Base-by-base conservation (phyloP, 2,888 invertebrate species). In the Drosophila incognita region DNA sequence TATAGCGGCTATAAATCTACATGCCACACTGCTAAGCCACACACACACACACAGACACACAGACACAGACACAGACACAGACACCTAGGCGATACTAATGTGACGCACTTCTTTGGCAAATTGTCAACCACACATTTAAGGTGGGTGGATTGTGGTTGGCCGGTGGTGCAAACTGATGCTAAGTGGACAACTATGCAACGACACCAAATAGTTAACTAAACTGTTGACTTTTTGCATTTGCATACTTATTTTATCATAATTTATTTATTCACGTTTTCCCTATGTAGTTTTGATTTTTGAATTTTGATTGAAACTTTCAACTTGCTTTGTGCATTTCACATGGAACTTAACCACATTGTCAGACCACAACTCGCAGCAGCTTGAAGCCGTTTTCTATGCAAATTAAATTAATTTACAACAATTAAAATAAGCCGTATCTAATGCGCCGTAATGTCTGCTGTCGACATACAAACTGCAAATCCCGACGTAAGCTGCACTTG, bases 401-500 rank as follows among this genome's bases (percentile, higher is more conserved):
- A 71, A 77, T 83, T 74, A 35, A 73, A 80, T 88, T 74, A 83
- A 83, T 88, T 83, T 74, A 68, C 78, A 80, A 82, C 82, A 85
- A 85, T 85, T 88, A 83, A 88, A 83, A 57, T 78, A 88, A 88
- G 83, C 78, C 69, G 38, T 38, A 65, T 74, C 82, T 85, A 86
- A 85, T 88, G 75, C 78, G 60, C 18, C 67, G 75, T 88, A 88
- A 85, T 85, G 80, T 75, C 83, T 69, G 73, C 81, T 71, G 85
- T 83, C 74, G 77, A 71, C 81, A 81, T 54, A 52, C 67, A 52
- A 74, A 69, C 71, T 67, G 73, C 73, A 78, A 87, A 76, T 78
- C 78, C 58, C 69, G 53, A 54, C 57, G 46, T 86, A 88, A 88
- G 83, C 88, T 85, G 88, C 86, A 86, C 85, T 85, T 86, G 88